Evolutionary conservation across 2,888 invertebrate species (phyloP).

Genomic region (Oegoconia quadripuncta): DNA sequence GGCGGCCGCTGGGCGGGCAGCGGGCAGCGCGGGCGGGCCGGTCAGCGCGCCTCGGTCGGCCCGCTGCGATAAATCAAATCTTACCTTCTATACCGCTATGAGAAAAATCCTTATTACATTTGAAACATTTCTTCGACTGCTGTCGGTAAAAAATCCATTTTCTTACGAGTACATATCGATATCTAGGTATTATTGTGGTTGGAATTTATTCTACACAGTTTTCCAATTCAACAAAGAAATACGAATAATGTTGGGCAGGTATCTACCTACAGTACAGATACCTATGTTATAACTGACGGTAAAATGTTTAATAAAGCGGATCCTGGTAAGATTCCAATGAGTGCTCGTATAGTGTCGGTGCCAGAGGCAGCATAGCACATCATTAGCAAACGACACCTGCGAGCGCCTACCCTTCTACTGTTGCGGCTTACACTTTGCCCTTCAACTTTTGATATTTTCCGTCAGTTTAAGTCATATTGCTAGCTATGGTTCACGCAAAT

Average conservation of each 20-base stretch:
- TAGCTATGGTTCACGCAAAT: neutral
- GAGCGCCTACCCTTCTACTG: constrained; percentile 31
- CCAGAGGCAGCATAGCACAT: constrained; percentile 43
- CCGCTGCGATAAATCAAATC: constrained; percentile 77
- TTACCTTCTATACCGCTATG: constrained; percentile 64
- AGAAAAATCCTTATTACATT: constrained; percentile 74
- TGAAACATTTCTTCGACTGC: constrained; percentile 54
- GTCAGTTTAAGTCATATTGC: constrained; percentile 17
- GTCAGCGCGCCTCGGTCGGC: constrained; percentile 59
- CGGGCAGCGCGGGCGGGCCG: constrained; percentile 36
- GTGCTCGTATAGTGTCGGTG: constrained; percentile 36
- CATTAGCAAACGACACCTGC: constrained; percentile 54
- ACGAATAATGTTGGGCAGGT: too few species aligned
- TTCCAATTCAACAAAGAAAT: too few species aligned
- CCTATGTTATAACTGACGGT: too few species aligned
- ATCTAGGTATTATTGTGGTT: too few species aligned
- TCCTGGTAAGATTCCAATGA: constrained; percentile 40
- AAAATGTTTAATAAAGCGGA: constrained; percentile 29
- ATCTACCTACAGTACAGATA: too few species aligned
- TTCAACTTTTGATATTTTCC: neutral
- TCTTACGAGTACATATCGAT: too few species aligned
- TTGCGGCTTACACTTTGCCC: constrained; percentile 13
- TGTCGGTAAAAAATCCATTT: too few species aligned
- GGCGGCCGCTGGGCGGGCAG: constrained; percentile 37
- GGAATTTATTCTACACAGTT: too few species aligned